These are phyloP conservation scores for Microctenopoma steveboyesi DNA, from an alignment of 2,797 vertebrate genomes.

Conservation along the genomic window DNA sequence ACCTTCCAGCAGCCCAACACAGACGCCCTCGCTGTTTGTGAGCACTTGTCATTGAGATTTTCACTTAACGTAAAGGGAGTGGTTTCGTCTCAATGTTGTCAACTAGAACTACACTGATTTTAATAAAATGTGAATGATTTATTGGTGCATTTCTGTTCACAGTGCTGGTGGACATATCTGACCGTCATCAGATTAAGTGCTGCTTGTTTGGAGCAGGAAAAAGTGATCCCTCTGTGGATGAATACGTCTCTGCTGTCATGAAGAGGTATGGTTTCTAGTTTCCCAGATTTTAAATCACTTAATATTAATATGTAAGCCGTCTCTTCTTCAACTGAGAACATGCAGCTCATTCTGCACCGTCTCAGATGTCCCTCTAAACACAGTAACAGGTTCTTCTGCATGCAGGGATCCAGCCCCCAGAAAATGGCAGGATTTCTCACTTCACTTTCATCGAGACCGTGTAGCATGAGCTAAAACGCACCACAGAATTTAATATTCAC, in stretches of 20 bases:
- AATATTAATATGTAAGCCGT: too few relatives aligned
- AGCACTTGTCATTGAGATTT: slow-evolving; percentile 27
- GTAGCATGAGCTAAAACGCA: too few relatives aligned
- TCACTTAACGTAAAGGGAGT: background rate
- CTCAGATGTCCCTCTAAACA: too few relatives aligned
- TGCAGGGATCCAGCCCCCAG: too few relatives aligned
- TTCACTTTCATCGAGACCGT: too few relatives aligned
- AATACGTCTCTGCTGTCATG: slow-evolving; percentile 77
- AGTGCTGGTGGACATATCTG: slow-evolving; percentile 82
- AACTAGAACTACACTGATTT: background rate
- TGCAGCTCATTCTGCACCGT: too few relatives aligned
- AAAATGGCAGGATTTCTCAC: too few relatives aligned
- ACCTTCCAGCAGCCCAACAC: slow-evolving; percentile 80
- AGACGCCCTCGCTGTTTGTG: slow-evolving; percentile 85
- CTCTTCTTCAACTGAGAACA: too few relatives aligned
- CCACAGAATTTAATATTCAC: too few relatives aligned
- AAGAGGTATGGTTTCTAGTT: slow-evolving; percentile 68
- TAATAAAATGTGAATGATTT: background rate
- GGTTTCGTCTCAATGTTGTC: background rate
- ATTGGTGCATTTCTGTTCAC: slow-evolving; percentile 11
- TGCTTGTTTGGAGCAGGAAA: slow-evolving; percentile 72
- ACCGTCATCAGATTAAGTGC: slow-evolving; percentile 77
- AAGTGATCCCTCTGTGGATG: slow-evolving; percentile 69
- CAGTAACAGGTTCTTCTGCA: too few relatives aligned
- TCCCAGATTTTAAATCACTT: too few relatives aligned